phyloP scores from a whole-genome alignment of 2,888 invertebrate genomes.

The Reticulitermes lucifugus region DNA sequence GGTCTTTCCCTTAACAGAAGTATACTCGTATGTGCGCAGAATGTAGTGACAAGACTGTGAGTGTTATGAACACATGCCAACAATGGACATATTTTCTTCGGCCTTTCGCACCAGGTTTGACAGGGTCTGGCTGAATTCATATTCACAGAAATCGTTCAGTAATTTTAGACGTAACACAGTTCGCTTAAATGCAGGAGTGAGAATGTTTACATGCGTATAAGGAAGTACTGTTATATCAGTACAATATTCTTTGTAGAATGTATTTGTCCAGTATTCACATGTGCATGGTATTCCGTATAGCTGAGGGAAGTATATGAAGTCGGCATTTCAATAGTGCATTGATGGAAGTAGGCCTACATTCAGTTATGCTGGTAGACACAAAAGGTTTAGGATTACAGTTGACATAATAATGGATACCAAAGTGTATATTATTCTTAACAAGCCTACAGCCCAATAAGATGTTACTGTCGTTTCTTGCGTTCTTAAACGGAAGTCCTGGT shows the following conservation, averaged over 20 bases:
- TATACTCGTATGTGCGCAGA: not conserved
- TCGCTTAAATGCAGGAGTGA: not conserved
- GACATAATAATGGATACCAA: too few relatives aligned
- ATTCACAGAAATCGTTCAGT: conserved; percentile 6
- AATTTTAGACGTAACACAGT: not conserved
- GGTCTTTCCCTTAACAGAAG: not conserved
- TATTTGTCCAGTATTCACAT: not conserved
- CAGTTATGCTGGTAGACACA: too few relatives aligned
- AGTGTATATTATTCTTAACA: too few relatives aligned
- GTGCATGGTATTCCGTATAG: not conserved
- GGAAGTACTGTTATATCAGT: not conserved
- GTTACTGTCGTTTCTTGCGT: too few relatives aligned
- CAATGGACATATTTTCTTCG: not conserved
- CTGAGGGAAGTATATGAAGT: not conserved
- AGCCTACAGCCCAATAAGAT: too few relatives aligned
- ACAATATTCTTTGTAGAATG: not conserved
- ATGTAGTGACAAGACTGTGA: not conserved
- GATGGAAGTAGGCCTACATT: too few relatives aligned
- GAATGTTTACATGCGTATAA: not conserved
- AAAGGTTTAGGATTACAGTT: too few relatives aligned
- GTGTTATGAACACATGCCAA: not conserved
- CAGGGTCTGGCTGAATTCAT: conserved; percentile 31
- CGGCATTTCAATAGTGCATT: too few relatives aligned
- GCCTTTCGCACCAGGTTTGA: conserved; percentile 14
- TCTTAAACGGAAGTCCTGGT: too few relatives aligned